phyloP scores from a whole-genome alignment of 2,888 invertebrate genomes.

The Dyspetes luteomarginatus region DNA sequence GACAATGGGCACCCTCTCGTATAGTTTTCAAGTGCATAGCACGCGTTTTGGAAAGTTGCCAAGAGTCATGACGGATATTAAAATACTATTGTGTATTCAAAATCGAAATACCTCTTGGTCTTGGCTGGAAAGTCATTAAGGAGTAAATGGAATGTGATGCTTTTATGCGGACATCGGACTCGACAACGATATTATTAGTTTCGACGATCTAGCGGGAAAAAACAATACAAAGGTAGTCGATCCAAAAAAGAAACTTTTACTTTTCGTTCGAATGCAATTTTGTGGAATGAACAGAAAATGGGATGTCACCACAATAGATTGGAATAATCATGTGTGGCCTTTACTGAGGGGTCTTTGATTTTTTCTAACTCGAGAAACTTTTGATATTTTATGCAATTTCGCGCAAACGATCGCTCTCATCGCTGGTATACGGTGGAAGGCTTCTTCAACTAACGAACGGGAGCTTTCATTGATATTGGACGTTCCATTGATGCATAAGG shows the following conservation, averaged over 20 bases:
- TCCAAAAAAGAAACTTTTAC: not conserved
- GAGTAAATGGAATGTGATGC: not conserved
- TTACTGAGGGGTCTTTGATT: too few relatives aligned
- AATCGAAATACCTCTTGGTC: conserved; percentile 12
- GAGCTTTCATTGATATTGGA: too few relatives aligned
- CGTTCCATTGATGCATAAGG: too few relatives aligned
- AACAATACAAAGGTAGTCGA: not conserved
- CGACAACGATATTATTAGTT: not conserved
- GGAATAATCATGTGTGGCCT: too few relatives aligned
- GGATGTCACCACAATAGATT: too few relatives aligned
- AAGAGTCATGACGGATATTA: conserved; percentile 30
- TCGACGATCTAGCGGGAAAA: not conserved
- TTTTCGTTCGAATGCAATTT: not conserved
- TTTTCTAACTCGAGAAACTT: too few relatives aligned
- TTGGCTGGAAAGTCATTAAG: not conserved
- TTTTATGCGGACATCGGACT: not conserved
- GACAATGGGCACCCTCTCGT: conserved; percentile 21
- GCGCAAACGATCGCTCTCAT: too few relatives aligned
- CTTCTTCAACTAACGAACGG: too few relatives aligned
- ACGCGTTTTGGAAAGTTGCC: conserved; percentile 50
- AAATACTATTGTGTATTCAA: conserved; percentile 30
- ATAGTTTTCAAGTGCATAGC: conserved; percentile 22
- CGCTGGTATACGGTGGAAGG: too few relatives aligned
- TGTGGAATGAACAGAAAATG: not conserved
- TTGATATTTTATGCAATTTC: too few relatives aligned